Base-by-base conservation (phyloP, 2,797 vertebrate genomes). In the Meriones psammophilus region DNA sequence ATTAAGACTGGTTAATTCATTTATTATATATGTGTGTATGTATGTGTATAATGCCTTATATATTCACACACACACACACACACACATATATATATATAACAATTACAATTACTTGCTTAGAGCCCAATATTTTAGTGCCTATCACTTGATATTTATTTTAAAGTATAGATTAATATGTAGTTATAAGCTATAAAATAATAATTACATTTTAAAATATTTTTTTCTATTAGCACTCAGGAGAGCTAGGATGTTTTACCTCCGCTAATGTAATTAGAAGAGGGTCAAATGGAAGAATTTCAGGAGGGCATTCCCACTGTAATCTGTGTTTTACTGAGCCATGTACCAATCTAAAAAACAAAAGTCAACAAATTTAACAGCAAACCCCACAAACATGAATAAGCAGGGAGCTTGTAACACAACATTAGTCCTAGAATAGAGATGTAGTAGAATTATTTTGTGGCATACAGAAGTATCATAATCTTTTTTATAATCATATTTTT, bases 261-360 rank as follows among this genome's bases (percentile, higher is more conserved):
- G 99, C 99, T 96, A 99, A 73, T 42, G 98, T 99, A 93, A 99
- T 96, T 94, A 99, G 98, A 91, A 99, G 98, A 95, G 99, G 99
- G 97, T 99, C 99, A 97, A 99, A 99, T 2, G 98, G 94, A 96
- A 99, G 96, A 8, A 96, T 98, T 98, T 98, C 98, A 95, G 98
- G 99, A 93, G 95, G 98, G 88, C 98, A 98, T 3, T 99, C 98
- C 99, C 99, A 99, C 1, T 98, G 98, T 60, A 99, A 84, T 95
- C 95, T 98, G 98, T 99, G 99, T 81, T 98, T 99, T 71, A 99
- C 98, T 66, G 99, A 99, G 22, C 99, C 99, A 96, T 99, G 99
- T 62, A 99, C 96, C 97, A 99, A 97, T 54, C 99, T 99, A 88
- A 91, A 62, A 96, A 3, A 97, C 15, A 97, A 84, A 98, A 81